Evolutionary conservation across 2,113 vertebrate species (phyloP), one percentile per base, ranked within the genome.

Genomic region (Rhagologus leucostigma): DNA sequence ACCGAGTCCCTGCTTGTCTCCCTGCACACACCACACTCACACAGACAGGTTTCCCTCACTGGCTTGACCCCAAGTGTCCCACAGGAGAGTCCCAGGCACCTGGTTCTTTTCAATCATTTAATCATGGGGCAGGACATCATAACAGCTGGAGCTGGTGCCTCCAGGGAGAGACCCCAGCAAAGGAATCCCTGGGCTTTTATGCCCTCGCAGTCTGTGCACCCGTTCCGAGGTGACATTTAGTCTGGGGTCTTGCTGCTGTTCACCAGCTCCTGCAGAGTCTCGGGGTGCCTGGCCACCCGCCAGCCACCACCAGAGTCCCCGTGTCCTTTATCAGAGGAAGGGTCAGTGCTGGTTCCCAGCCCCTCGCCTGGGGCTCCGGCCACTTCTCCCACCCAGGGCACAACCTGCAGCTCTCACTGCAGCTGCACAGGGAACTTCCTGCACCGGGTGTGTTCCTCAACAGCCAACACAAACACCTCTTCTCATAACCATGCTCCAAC

Each of bases 1-100:
- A 16, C 4, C 0, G 0, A 24, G 24, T 49, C 33, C 32, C 33
- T 44, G 26, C 21, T 26, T 13, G 10, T 20, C 30, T 47, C 30
- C 23, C 49, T 56, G 41, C 23, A 47, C 59, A 47, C 15, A 23
- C 19, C 50, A 4, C 16, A 30, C 42, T 47, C 64, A 30, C 39
- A 32, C 22, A 53, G 32, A 37, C 50, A 65, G 35, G 15, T 35
- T 57, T 42, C 30, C 50, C 20, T 49, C 60, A n/a, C 50, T 75
- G 35, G 42, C 30, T 30, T 3, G 0, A 26, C 16, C 24, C 60
- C 35, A 41, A 10, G 19, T 35, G 42, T 17, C 35, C 49, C 24
- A 56, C 16, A 35, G 49, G 15, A 50, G 26, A 30, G 20, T 9
- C 26, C 26, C 44, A 76, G 29, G 49, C 16, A 35, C 41, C 11